A percentile compares a stretch with the other conserved stretches of the same genome.
Conservation (phyloP, 1,140 invertebrate genomes). For the Acromyrmex heyeri region DNA sequence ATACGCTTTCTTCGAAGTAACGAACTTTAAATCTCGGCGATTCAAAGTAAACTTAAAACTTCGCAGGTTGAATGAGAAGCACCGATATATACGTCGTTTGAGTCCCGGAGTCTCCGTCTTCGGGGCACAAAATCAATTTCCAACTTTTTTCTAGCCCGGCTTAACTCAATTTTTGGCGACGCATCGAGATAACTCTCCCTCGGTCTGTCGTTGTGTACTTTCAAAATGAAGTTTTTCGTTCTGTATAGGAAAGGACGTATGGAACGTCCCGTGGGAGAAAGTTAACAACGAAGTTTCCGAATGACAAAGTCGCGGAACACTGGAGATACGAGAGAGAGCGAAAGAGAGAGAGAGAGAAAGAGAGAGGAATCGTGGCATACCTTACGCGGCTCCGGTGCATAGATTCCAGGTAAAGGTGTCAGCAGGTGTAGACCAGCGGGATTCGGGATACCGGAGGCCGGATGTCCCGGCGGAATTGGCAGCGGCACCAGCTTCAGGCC, state of each 20-base stretch:
- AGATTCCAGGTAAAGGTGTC: conserved; percentile 84
- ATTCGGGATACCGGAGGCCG: conserved; percentile 84
- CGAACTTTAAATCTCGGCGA: conserved; percentile 37
- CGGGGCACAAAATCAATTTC: conserved; percentile 20
- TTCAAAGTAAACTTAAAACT: conserved; percentile 40
- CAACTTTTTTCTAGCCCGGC: neutral
- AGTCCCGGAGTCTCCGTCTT: neutral
- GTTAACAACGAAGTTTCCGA: neutral
- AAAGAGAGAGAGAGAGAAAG: no score
- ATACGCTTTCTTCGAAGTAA: conserved; percentile 30
- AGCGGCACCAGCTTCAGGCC: conserved; percentile 85
- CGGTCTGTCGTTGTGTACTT: no score
- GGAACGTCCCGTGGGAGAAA: no score
- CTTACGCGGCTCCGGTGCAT: conserved; percentile 85
- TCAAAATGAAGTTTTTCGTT: neutral
- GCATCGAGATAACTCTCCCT: neutral
- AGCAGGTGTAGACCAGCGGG: conserved; percentile 83
- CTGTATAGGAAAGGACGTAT: neutral
- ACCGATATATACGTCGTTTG: conserved; percentile 16
- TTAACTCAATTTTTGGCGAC: conserved; percentile 38
- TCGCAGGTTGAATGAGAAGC: conserved; percentile 25
- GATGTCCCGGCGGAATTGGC: conserved; percentile 84
- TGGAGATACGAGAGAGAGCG: neutral
- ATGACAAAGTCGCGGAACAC: neutral
- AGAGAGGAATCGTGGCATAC: conserved; percentile 69